Percentiles rank a stretch among this genome's conserved stretches.
phyloP scores from a whole-genome alignment of 2,797 vertebrate genomes.

The Notoglanidium macrostoma region DNA sequence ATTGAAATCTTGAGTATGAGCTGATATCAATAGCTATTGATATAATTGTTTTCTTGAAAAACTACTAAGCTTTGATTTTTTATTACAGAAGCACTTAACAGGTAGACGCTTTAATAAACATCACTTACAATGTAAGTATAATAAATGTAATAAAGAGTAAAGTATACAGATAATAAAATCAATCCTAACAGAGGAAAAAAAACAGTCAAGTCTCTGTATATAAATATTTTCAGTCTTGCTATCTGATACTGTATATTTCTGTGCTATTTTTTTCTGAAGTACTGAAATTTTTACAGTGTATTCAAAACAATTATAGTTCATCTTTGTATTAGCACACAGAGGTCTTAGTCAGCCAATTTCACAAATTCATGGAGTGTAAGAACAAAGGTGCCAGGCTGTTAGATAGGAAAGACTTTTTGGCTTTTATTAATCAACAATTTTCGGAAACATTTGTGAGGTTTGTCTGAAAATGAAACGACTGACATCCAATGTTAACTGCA shows the following conservation, averaged over 20 bases:
- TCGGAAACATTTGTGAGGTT: background rate
- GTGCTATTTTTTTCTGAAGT: background rate
- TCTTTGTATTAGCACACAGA: background rate
- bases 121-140: background rate
- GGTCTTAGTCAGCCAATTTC: background rate
- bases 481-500: conserved; percentile 9
- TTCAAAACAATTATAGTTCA: background rate
- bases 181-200: background rate
- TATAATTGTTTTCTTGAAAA: background rate
- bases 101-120: background rate
- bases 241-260: background rate
- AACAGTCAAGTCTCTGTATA: background rate
- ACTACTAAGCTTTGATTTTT: background rate
- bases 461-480: background rate
- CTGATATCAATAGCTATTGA: background rate
- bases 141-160: background rate
- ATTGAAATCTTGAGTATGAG: background rate
- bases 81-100: background rate
- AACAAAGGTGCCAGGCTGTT: background rate
- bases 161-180: background rate
- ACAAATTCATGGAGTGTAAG: background rate
- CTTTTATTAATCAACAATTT: background rate
- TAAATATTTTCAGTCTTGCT: background rate
- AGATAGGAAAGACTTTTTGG: background rate
- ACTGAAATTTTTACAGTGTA: background rate